Evolutionary conservation across 2,888 invertebrate genomes (phyloP), one percentile per base, ranked within the genome.

Genomic region (Tanytarsus gracilentus): DNA sequence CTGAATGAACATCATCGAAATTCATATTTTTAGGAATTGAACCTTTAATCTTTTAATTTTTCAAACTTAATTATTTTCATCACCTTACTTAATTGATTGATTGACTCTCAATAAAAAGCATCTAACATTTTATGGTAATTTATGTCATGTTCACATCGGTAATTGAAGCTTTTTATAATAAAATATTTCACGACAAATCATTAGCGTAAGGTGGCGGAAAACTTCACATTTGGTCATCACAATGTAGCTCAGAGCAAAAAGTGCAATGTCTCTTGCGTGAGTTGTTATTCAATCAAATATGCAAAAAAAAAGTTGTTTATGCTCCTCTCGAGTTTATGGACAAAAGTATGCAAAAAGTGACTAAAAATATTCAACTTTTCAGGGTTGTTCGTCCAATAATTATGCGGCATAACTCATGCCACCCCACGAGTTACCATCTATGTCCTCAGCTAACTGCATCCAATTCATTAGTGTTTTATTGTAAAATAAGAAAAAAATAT

Each of bases 391-490:
- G 33, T 9, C 9, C 4, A 14, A 14, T n/a, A 36, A 36, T 14
- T 16, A 36, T 14, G 29, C 33, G 11, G 33, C 33, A 14, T 33
- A 33, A 33, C n/a, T n/a, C 11, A 16, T 44, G 44, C 51, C 53
- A 53, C 55, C 55, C 40, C 39, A 26, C 18, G 40, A 56, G 39
- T 26, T 56, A 27, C 55, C 55, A 56, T 56, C 55, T 56, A 40
- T n/a, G 39, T 56, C 53, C n/a, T 33, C n/a, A 33, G n/a, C 33
- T 33, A 33, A 44, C 53, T 21, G 27, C 53, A 56, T 39, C 36
- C 26, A 56, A 56, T 56, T 56, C 55, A 56, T 56, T 56, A 40
- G 40, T 40, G 55, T 30, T 56, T 51, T 30, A 56, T 56, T 56
- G 55, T 40, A 56, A 39, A 25, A 50, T 50, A n/a, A n/a, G n/a